phyloP scores from a whole-genome alignment of 2,797 vertebrate genomes.

The Rhodeus uyekii region DNA sequence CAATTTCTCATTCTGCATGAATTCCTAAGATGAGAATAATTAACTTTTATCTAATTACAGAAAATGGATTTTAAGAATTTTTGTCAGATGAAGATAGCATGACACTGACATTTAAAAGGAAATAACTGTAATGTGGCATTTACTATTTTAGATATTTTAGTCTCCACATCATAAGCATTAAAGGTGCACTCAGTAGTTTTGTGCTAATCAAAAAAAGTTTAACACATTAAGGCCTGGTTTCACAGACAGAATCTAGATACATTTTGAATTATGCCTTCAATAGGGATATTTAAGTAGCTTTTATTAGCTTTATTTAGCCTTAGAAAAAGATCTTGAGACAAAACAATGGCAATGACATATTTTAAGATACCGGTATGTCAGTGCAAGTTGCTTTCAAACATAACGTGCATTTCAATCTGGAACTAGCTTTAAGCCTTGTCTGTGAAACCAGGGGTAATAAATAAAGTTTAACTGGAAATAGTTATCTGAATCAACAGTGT shows the following conservation, averaged over 20 bases:
- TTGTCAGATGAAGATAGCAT: neutral
- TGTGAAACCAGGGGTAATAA: no score
- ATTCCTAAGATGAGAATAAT: neutral
- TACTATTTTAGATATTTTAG: neutral
- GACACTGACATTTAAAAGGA: conserved; percentile 13
- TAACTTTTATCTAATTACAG: neutral
- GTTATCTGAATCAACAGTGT: neutral
- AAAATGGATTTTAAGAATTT: neutral
- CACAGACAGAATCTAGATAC: no score
- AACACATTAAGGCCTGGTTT: neutral
- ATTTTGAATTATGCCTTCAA: no score
- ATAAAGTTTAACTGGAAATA: no score
- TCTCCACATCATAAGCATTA: neutral
- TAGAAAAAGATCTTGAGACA: no score
- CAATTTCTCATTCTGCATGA: neutral
- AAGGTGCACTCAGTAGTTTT: neutral
- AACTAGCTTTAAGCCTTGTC: no score
- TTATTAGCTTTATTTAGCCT: no score
- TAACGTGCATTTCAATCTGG: no score
- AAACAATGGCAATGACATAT: no score
- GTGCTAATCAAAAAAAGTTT: neutral
- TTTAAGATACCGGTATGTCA: no score
- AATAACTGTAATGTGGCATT: conserved; percentile 1
- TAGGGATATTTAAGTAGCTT: no score
- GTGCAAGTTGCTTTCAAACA: no score